Base-by-base conservation (phyloP, 2,888 invertebrate species). In the Caenorhabditis imperialis region DNA sequence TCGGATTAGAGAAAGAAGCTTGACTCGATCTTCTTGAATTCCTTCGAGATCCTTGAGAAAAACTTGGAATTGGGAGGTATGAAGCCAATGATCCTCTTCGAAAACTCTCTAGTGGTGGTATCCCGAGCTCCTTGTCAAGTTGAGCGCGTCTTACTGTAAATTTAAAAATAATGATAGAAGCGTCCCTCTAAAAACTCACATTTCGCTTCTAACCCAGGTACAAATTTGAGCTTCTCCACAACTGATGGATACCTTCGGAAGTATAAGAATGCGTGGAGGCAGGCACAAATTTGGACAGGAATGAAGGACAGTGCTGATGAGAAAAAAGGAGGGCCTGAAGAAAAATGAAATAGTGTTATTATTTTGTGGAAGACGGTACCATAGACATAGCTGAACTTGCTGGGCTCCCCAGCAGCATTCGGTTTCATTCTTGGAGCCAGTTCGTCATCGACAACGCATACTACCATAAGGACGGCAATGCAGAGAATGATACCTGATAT, bases 401-500 rank as follows among this genome's bases (percentile, higher is more conserved):
- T 85, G 1, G 86, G 86, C 48, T 86, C 86, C 45, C 86, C 86
- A 7, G 84, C 82, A 0, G 86, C 81, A 54, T 82, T 85, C 1
- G 85, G 83, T 62, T 85, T 85, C 86, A 86, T 86, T 57, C 86
- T 71, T 1, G 86, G 85, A 10, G 83, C 78, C 69, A 87, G 67
- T 67, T 88, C 88, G 62, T 88, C 86, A 65, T 88, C 88, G 2
- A 88, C 88, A 2, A 85, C 85, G 60, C 86, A 87, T 8, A 88
- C 86, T n/a, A 85, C 81, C 84, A 86, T 85, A 27, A 87, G 67
- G 7, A 87, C 85, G 3, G 85, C 85, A 0, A 82, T 80, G 50
- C 78, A 83, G 3, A 84, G 72, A 35, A 79, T 74, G 33, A 84
- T 76, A 61, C 84, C 83, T 83, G 47, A 38, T 69, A 18, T 47